Conservation (phyloP, 2,113 vertebrate genomes). For the Rhinopomastus cyanomelas region DNA sequence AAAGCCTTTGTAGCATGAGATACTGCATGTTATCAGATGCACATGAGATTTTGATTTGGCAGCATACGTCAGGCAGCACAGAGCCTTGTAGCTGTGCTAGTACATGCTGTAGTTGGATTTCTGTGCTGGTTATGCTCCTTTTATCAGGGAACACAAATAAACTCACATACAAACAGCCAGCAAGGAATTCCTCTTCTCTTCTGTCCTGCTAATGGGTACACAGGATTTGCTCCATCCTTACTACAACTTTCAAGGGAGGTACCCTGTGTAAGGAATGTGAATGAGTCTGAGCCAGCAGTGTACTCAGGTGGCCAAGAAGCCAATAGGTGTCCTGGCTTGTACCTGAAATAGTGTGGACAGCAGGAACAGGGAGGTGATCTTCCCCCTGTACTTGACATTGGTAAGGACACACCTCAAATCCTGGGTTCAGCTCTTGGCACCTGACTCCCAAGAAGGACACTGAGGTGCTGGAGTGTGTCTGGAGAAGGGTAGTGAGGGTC, state of each 20-base stretch:
- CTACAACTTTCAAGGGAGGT: not conserved
- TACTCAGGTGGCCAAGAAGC: no score
- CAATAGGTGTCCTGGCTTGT: no score
- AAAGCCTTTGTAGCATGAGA: not conserved
- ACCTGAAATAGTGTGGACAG: no score
- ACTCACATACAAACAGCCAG: not conserved
- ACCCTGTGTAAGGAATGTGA: not conserved
- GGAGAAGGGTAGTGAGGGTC: no score
- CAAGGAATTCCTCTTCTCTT: not conserved
- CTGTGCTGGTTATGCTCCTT: not conserved
- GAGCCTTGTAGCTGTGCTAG: not conserved
- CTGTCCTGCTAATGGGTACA: not conserved
- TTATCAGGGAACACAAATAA: not conserved
- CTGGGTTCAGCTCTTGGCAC: no score
- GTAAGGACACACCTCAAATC: no score
- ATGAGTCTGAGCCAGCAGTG: no score
- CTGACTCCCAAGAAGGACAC: no score
- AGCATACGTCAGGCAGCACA: not conserved
- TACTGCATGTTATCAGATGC: not conserved
- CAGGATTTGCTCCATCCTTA: not conserved
- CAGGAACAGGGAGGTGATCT: no score
- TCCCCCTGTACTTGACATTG: no score
- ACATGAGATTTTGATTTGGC: not conserved
- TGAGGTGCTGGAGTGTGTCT: no score
- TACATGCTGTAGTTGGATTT: not conserved